A percentile compares a stretch with the other conserved stretches of the same genome.
Conservation (phyloP, 2,797 vertebrate genomes). For the Merluccius polli region DNA sequence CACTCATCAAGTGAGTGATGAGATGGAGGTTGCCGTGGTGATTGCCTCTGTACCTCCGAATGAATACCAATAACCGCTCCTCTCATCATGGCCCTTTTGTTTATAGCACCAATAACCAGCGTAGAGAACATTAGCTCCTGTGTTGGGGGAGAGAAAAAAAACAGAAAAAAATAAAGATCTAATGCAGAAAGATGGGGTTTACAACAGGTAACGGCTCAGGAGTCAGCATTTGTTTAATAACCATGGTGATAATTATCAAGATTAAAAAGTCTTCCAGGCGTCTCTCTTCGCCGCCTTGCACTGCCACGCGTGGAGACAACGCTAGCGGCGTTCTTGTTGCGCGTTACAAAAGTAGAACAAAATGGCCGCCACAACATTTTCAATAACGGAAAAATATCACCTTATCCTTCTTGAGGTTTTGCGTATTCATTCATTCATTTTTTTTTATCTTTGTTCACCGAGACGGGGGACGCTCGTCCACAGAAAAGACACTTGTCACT, state of each 20-base stretch:
- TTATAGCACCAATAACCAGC: slow-evolving; percentile 59
- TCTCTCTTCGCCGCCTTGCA: slow-evolving; percentile 32
- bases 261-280: slow-evolving; percentile 36
- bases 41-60: slow-evolving; percentile 41
- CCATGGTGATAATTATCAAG: slow-evolving; percentile 42
- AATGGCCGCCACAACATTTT: neutral
- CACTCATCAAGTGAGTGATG: slow-evolving; percentile 55
- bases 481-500: too few relatives aligned
- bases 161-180: slow-evolving; percentile 40
- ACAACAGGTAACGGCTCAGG: slow-evolving; percentile 51
- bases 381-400: too few relatives aligned
- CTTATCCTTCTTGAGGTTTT: too few relatives aligned
- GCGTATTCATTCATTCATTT: too few relatives aligned
- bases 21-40: slow-evolving; percentile 22
- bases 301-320: neutral
- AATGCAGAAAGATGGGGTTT: slow-evolving; percentile 48
- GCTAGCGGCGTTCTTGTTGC: too few relatives aligned
- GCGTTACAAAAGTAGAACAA: neutral
- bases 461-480: too few relatives aligned
- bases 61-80: slow-evolving; percentile 53
- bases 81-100: slow-evolving; percentile 44
- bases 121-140: slow-evolving; percentile 46
- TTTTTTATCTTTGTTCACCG: too few relatives aligned
- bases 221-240: slow-evolving; percentile 59
- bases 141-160: neutral